Evolutionary conservation across 1,140 invertebrate species (phyloP).

Genomic region (Conopomorpha cramerella): DNA sequence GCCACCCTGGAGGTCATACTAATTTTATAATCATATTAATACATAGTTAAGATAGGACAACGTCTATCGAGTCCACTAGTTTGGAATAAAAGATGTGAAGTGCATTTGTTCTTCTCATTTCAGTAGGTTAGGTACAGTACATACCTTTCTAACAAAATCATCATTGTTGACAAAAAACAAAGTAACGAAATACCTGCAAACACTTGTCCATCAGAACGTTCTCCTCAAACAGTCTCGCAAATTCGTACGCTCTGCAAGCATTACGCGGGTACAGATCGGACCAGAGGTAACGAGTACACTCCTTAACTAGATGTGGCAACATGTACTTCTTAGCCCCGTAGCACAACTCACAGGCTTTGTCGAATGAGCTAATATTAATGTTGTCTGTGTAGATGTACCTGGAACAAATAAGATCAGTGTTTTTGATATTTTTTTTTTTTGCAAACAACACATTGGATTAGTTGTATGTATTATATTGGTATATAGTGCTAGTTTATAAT

Average conservation of each 20-base stretch:
- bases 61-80: no score
- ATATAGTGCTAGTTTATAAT: no score
- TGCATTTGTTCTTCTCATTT: neutral
- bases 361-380: conserved; percentile 77
- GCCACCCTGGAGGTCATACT: no score
- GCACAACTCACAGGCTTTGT: conserved; percentile 82
- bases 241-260: conserved; percentile 82
- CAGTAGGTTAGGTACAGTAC: neutral
- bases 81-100: no score
- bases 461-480: no score
- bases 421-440: neutral
- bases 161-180: conserved; percentile 1
- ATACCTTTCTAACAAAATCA: neutral
- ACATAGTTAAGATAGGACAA: no score
- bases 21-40: no score
- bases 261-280: conserved; percentile 77
- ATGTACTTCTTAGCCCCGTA: conserved; percentile 89
- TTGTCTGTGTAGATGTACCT: conserved; percentile 84
- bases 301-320: conserved; percentile 77
- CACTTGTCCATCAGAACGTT: conserved; percentile 79
- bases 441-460: no score
- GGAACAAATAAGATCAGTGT: conserved; percentile 17
- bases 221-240: conserved; percentile 83
- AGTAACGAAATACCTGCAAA: conserved; percentile 62
- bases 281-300: conserved; percentile 81